Evolutionary conservation across 2,888 invertebrate genomes (phyloP).

Genomic region (Perdita meconis): DNA sequence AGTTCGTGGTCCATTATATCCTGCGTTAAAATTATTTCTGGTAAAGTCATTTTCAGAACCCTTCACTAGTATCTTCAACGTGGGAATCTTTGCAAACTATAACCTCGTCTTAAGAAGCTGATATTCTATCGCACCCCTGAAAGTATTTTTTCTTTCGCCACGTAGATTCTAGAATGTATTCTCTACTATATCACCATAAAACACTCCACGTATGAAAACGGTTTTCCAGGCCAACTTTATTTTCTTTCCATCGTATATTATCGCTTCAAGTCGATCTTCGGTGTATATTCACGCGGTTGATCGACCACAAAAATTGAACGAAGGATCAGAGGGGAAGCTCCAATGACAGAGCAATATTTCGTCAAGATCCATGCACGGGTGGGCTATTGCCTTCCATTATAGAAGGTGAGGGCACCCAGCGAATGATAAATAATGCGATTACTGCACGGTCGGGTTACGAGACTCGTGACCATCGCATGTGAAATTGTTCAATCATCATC

Average conservation of each 20-base stretch:
- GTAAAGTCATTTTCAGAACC: too few relatives aligned
- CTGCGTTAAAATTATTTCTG: too few relatives aligned
- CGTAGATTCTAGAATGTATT: too few relatives aligned
- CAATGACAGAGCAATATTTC: slow-evolving; percentile 64
- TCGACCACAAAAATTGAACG: slow-evolving; percentile 37
- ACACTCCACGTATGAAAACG: too few relatives aligned
- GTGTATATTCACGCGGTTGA: slow-evolving; percentile 36
- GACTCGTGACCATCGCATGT: slow-evolving; percentile 64
- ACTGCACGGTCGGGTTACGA: slow-evolving; percentile 67
- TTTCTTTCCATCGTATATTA: not conserved
- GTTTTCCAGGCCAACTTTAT: not conserved
- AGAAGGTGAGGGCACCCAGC: slow-evolving; percentile 74
- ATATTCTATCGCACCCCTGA: too few relatives aligned
- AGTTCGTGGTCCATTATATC: too few relatives aligned
- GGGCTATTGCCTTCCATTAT: slow-evolving; percentile 73
- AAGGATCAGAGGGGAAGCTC: slow-evolving; percentile 21
- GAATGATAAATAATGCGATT: slow-evolving; percentile 83
- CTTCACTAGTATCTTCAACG: too few relatives aligned
- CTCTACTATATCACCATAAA: too few relatives aligned
- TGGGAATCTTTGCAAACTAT: too few relatives aligned
- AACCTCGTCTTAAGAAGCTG: too few relatives aligned
- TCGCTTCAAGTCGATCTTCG: not conserved
- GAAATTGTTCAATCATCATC: slow-evolving; percentile 80
- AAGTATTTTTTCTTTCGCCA: too few relatives aligned
- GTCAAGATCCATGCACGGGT: slow-evolving; percentile 70